Evolutionary conservation across 2,888 invertebrate genomes (phyloP).

Genomic region (Standfussiana lucernea): DNA sequence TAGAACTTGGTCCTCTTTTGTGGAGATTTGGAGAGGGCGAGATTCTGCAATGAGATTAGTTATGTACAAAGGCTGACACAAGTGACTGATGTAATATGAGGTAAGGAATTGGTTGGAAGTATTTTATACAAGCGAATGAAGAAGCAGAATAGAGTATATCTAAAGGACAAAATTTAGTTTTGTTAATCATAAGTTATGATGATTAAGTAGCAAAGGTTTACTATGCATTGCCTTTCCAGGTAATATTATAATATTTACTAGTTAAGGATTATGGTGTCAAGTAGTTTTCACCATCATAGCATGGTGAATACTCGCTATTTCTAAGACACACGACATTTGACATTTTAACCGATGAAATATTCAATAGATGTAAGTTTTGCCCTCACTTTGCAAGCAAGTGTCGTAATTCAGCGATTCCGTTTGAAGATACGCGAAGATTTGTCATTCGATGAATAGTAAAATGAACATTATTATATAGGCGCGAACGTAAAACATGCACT

Average conservation of each 20-base stretch:
- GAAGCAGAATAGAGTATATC: neutral
- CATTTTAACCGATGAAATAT: conserved; percentile 19
- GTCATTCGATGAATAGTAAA: conserved; percentile 50
- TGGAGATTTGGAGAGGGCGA: no score
- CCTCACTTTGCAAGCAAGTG: conserved; percentile 39
- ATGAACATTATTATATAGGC: conserved; percentile 19
- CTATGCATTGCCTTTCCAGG: neutral
- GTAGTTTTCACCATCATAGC: neutral
- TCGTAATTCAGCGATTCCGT: conserved; percentile 52
- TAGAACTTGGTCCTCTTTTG: neutral
- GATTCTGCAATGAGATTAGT: neutral
- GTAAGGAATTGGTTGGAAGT: neutral
- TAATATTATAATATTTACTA: neutral
- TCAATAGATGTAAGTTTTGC: conserved; percentile 43
- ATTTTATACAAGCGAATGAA: neutral
- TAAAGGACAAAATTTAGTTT: neutral
- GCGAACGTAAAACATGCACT: conserved; percentile 2
- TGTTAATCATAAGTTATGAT: neutral
- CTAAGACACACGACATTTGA: conserved; percentile 33
- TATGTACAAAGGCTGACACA: neutral
- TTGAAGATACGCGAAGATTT: conserved; percentile 52
- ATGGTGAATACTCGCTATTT: conserved; percentile 4
- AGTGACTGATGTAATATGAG: neutral
- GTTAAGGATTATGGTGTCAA: neutral
- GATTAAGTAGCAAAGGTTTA: neutral